These are phyloP conservation scores for Ennomos quercinarius DNA, from an alignment of 2,888 invertebrate species.

Conservation along the genomic window DNA sequence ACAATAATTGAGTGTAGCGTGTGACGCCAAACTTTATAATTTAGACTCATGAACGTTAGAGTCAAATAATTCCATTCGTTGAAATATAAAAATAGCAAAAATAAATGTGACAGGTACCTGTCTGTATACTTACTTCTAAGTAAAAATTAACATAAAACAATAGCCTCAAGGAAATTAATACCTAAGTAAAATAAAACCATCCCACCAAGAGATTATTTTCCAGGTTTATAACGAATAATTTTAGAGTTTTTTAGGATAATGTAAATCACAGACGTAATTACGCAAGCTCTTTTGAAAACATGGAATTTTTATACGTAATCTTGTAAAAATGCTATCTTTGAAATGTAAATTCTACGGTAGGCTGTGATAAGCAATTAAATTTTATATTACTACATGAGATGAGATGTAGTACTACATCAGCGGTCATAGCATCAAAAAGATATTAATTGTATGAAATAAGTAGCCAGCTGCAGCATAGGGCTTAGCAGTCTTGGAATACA, in stretches of 20 bases:
- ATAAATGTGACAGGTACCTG: too few species aligned
- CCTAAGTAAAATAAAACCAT: not conserved
- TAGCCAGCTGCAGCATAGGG: too few species aligned
- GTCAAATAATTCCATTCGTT: too few species aligned
- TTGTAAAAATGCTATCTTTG: conserved; percentile 35
- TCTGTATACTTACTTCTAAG: too few species aligned
- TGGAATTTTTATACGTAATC: conserved; percentile 28
- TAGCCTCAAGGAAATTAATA: not conserved
- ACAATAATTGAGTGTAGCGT: too few species aligned
- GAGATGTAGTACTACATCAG: not conserved
- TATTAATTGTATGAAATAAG: too few species aligned
- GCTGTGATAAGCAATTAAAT: conserved; percentile 34
- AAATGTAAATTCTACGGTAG: conserved; percentile 39
- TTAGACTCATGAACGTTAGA: too few species aligned
- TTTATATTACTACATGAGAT: conserved; percentile 24
- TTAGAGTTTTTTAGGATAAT: conserved; percentile 11
- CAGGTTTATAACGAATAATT: not conserved
- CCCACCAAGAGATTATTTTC: not conserved
- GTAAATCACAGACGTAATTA: conserved; percentile 19
- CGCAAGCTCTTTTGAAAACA: conserved; percentile 24
- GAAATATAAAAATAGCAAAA: too few species aligned
- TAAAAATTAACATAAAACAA: too few species aligned
- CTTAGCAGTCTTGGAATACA: too few species aligned
- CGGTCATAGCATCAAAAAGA: not conserved
- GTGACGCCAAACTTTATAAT: too few species aligned